phyloP scores from a whole-genome alignment of 1,140 invertebrate species.

The Probaryconus sp. region DNA sequence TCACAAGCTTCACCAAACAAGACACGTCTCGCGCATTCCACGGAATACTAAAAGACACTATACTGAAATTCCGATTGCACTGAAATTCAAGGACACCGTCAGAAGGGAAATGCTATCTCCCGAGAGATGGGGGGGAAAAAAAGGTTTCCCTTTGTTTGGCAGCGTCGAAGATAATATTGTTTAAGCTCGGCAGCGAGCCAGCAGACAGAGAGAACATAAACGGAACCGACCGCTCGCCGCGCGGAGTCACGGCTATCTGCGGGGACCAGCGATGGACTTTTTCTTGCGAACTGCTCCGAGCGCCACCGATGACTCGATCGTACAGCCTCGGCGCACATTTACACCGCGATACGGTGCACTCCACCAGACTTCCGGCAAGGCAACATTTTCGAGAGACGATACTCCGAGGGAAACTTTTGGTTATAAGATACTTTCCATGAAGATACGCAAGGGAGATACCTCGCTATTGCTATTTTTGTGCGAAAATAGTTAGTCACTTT shows the following conservation, averaged over 20 bases:
- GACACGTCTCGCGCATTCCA: neutral
- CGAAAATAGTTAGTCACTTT: slow-evolving; percentile 22
- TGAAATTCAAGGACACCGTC: neutral
- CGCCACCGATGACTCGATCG: slow-evolving; percentile 64
- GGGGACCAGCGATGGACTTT: slow-evolving; percentile 56
- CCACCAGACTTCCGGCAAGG: slow-evolving; percentile 65
- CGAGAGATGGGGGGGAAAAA: too few relatives aligned
- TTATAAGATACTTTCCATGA: slow-evolving; percentile 10
- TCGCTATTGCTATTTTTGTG: neutral
- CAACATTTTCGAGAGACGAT: slow-evolving; percentile 23
- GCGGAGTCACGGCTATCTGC: slow-evolving; percentile 72
- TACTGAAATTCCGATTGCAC: neutral
- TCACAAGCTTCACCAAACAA: slow-evolving; percentile 17
- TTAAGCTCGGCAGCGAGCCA: too few relatives aligned
- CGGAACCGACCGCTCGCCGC: slow-evolving; percentile 67
- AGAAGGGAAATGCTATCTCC: too few relatives aligned
- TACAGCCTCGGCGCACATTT: slow-evolving; percentile 51
- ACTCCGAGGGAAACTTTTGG: slow-evolving; percentile 19
- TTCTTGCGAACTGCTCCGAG: slow-evolving; percentile 60
- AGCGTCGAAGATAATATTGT: too few relatives aligned
- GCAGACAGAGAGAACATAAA: neutral
- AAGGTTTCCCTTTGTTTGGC: too few relatives aligned
- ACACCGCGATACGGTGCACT: slow-evolving; percentile 62
- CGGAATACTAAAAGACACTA: neutral
- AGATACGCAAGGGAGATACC: slow-evolving; percentile 12